A percentile compares a stretch with the other conserved stretches of the same genome.
Conservation (phyloP, 2,888 invertebrate genomes). For the Clepsis dumicolana region DNA sequence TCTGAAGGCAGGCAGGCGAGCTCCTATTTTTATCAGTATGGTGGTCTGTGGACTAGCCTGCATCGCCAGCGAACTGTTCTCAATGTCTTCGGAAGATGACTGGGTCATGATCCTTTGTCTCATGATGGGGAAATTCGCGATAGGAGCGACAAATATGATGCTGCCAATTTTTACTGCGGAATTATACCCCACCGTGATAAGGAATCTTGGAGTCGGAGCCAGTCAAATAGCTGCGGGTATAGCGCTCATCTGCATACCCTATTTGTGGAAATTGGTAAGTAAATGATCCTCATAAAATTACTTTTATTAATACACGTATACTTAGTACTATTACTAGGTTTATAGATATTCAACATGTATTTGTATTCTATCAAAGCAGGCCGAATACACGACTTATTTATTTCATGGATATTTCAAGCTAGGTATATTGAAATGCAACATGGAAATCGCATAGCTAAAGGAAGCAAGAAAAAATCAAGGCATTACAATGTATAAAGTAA, state of each 20-base stretch:
- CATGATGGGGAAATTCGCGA: constrained; percentile 93
- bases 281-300: neutral
- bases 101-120: constrained; percentile 91
- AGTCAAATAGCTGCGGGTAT: constrained; percentile 92
- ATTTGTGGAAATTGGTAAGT: constrained; percentile 91
- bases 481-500: too few species aligned
- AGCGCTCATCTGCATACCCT: constrained; percentile 92
- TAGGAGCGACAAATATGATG: constrained; percentile 92
- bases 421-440: too few species aligned
- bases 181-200: constrained; percentile 89
- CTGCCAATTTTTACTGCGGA: constrained; percentile 92
- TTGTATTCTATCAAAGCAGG: too few species aligned
- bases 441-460: too few species aligned
- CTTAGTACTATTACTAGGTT: too few species aligned
- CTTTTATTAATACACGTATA: too few species aligned
- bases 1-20: constrained; percentile 90
- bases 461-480: too few species aligned
- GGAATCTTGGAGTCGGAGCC: constrained; percentile 90
- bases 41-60: constrained; percentile 90
- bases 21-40: constrained; percentile 90
- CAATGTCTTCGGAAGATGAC: constrained; percentile 83
- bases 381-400: too few species aligned
- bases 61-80: constrained; percentile 86
- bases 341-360: too few species aligned
- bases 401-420: too few species aligned